Base-by-base conservation (phyloP, 2,888 invertebrate species). In the Philhelius pedissequus region DNA sequence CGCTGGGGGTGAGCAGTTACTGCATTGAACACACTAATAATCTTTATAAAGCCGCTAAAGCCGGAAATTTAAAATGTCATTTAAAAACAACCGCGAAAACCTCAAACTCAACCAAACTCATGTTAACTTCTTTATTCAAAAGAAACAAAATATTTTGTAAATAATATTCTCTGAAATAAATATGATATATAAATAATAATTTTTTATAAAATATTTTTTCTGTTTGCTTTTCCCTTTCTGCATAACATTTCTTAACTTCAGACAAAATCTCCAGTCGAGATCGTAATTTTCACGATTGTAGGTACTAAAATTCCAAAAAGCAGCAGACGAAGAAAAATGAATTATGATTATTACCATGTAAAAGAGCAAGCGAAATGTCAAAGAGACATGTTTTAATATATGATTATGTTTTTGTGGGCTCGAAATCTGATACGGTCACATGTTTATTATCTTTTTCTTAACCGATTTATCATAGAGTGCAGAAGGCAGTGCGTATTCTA, bases 341-440 rank as follows among this genome's bases (percentile, higher is more conserved):
- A 89, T 91, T 91, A 91, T 91, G 90, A 90, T 91, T 91, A 91
- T 91, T 91, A 90, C 91, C 89, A 90, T 90, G 91, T 90, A 90
- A 90, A 90, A 90, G 90, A 90, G 91, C 90, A 89, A 90, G 90
- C 89, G 89, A 90, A 90, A 90, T 91, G 90, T 91, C 91, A 91
- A 90, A 90, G 90, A 90, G 91, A 91, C 91, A 91, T 90, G 90
- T 90, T 89, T 90, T 90, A 91, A 91, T 91, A 91, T 91, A 91
- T 91, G 91, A 91, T 90, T 90, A 89, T 91, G 90, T 90, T 90
- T 89, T 90, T 88, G 88, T 90, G 89, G 88, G 88, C 90, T 90
- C 88, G 91, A 91, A 91, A 91, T 90, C 90, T 91, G 91, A 91
- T 91, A 91, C 90, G 89, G 87, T 84, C 86, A 82, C 86, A 84